Conservation (phyloP, 2,797 vertebrate species). For the Orientallactaga sibirica region DNA sequence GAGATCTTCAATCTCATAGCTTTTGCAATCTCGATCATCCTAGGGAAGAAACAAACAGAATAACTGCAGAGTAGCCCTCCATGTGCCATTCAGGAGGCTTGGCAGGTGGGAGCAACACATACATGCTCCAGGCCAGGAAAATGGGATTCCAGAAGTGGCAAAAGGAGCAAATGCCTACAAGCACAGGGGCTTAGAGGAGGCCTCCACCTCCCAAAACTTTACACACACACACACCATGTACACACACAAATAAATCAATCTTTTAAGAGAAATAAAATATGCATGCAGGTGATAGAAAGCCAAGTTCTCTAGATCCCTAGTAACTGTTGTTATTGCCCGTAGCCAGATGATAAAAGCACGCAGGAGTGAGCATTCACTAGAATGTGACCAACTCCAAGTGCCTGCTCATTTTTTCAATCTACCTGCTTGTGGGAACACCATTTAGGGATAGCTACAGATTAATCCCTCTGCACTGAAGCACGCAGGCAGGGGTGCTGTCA, state of each 20-base stretch:
- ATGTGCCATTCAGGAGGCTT: neutral
- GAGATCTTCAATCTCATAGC: constrained; percentile 93
- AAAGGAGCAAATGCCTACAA: neutral
- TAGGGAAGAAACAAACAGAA: constrained; percentile 80
- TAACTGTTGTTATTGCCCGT: neutral
- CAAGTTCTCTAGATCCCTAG: neutral
- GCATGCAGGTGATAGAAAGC: neutral
- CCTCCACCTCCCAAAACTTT: fast-evolving
- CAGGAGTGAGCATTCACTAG: neutral
- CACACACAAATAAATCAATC: too few relatives aligned
- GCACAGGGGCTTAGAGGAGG: neutral
- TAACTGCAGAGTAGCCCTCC: neutral
- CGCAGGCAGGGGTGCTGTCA: neutral
- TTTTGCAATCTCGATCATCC: constrained; percentile 94
- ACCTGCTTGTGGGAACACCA: neutral
- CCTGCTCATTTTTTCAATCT: neutral
- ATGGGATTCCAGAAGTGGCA: neutral
- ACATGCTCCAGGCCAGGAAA: neutral
- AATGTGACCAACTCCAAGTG: neutral
- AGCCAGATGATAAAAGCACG: neutral
- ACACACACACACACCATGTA: too few relatives aligned
- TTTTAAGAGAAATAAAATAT: neutral
- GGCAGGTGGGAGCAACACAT: neutral
- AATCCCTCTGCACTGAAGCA: neutral
- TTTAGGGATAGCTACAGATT: neutral